Conservation (phyloP, 2,888 invertebrate species). For the Megastigmus dorsalis region DNA sequence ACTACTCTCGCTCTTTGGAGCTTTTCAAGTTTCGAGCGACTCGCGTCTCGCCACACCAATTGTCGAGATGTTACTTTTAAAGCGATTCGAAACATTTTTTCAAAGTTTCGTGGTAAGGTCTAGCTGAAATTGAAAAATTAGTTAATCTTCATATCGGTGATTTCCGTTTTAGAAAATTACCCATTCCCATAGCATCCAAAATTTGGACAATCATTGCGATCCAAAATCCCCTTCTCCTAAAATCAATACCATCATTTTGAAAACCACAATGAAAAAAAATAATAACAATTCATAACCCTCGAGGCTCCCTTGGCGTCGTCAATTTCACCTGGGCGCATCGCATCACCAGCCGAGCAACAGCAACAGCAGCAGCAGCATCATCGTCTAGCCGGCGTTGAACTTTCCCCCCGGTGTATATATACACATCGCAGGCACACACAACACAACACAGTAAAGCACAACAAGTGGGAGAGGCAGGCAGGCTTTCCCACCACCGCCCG, state of each 20-base stretch:
- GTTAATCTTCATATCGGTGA: no score
- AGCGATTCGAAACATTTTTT: not conserved
- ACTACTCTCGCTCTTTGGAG: not conserved
- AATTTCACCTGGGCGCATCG: no score
- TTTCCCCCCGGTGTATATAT: slow-evolving; percentile 65
- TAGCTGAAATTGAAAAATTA: no score
- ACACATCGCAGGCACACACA: slow-evolving; percentile 69
- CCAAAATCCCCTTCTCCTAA: no score
- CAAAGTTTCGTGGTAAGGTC: no score
- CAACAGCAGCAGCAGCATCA: slow-evolving; percentile 63
- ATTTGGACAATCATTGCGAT: no score
- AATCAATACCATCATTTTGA: no score
- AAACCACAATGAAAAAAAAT: no score
- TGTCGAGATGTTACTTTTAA: not conserved
- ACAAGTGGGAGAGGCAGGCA: slow-evolving; percentile 72
- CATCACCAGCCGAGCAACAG: slow-evolving; percentile 32
- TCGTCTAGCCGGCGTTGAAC: slow-evolving; percentile 74
- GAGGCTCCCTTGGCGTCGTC: not conserved
- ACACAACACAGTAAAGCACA: slow-evolving; percentile 73
- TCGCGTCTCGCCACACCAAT: not conserved
- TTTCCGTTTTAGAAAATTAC: no score
- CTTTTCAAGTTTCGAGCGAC: not conserved
- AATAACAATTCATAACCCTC: no score
- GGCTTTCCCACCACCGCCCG: slow-evolving; percentile 71
- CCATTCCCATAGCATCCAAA: no score